A percentile compares a stretch with the other conserved stretches of the same genome.
Conservation (phyloP, 2,113 vertebrate genomes). For the Helogale parvula region DNA sequence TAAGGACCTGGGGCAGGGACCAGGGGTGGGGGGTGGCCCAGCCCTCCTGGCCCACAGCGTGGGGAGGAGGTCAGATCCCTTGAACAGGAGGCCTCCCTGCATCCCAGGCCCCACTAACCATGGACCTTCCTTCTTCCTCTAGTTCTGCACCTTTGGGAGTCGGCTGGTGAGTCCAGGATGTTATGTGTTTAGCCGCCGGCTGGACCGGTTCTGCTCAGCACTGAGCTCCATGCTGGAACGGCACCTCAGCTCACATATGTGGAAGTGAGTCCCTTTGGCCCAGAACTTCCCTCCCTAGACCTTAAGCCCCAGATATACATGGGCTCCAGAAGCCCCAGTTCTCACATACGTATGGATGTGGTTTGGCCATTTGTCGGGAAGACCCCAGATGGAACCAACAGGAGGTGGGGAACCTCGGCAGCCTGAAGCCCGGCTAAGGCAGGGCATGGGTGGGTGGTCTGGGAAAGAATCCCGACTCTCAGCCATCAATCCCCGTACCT, state of each 20-base stretch:
- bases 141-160: constrained; percentile 95
- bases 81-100: neutral
- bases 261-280: constrained; percentile 88
- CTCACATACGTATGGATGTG: neutral
- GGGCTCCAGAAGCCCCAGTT: neutral
- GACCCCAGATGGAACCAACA: neutral
- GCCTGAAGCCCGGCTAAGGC: neutral
- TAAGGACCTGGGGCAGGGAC: constrained; percentile 77
- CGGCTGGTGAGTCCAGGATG: constrained; percentile 91
- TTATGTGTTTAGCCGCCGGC: constrained; percentile 93
- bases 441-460: neutral
- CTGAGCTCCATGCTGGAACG: constrained; percentile 94
- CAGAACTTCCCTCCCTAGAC: neutral
- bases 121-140: neutral
- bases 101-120: neutral
- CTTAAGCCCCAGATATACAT: neutral
- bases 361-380: constrained; percentile 18
- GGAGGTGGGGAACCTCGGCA: neutral
- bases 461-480: neutral
- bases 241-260: constrained; percentile 93
- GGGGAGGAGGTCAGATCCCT: neutral
- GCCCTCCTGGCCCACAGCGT: neutral
- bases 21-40: neutral
- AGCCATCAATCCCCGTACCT: neutral
- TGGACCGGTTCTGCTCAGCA: constrained; percentile 93